Conservation (phyloP, 1,140 invertebrate species). For the Papilio glaucus region DNA sequence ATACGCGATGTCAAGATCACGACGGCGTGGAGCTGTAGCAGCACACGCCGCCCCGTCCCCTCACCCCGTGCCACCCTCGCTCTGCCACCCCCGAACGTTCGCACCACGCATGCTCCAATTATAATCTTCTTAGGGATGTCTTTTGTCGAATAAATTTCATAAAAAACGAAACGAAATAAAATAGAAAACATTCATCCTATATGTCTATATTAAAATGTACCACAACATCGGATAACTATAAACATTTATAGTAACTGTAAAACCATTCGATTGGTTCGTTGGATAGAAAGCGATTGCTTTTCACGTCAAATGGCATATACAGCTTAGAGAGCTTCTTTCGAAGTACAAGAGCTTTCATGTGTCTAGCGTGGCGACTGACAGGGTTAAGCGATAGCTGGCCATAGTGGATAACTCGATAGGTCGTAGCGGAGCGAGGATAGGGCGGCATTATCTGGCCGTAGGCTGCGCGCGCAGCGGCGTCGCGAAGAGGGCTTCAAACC, state of each 20-base stretch:
- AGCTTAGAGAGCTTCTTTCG: constrained; percentile 34
- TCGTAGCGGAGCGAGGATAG: constrained; percentile 63
- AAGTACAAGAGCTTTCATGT: constrained; percentile 45
- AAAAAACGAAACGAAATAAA: constrained; percentile 33
- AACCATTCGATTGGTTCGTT: constrained; percentile 7
- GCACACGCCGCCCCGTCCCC: constrained; percentile 52
- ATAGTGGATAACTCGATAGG: constrained; percentile 75
- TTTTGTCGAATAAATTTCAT: constrained; percentile 68
- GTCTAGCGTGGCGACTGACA: constrained; percentile 53
- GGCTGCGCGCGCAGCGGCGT: constrained; percentile 76
- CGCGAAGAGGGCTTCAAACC: constrained; percentile 78
- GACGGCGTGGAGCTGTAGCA: constrained; percentile 56
- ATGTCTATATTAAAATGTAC: background rate
- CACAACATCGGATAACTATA: background rate
- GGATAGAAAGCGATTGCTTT: constrained; percentile 27
- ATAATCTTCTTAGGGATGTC: constrained; percentile 81
- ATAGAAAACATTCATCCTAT: background rate
- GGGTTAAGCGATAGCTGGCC: constrained; percentile 61
- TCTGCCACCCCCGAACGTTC: constrained; percentile 64
- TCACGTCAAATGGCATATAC: constrained; percentile 32
- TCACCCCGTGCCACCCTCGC: constrained; percentile 39
- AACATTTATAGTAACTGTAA: background rate
- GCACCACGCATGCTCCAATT: constrained; percentile 82
- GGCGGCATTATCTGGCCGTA: constrained; percentile 70
- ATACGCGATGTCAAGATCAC: constrained; percentile 81